Conservation (phyloP, 2,888 invertebrate genomes). For the Agapostemon virescens region DNA sequence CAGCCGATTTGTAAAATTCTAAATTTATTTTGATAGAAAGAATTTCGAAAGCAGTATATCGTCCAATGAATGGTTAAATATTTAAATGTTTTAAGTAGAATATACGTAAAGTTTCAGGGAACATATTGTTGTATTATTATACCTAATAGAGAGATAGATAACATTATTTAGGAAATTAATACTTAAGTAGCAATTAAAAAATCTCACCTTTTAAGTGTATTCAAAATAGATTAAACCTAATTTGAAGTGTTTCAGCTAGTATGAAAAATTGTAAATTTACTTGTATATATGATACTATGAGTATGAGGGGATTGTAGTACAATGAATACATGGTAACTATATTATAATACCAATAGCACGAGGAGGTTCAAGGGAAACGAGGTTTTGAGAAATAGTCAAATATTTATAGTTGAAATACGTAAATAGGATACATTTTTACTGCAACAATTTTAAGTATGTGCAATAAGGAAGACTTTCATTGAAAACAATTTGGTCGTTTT, state of each 20-base stretch:
- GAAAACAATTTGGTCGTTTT: background rate
- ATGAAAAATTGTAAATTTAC: constrained; percentile 1
- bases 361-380: background rate
- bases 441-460: background rate
- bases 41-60: background rate
- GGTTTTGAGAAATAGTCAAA: background rate
- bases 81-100: background rate
- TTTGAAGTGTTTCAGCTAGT: background rate
- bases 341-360: background rate
- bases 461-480: background rate
- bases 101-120: background rate
- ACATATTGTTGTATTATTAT: background rate
- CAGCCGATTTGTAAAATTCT: background rate
- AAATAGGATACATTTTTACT: background rate
- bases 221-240: background rate
- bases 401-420: constrained; percentile 4
- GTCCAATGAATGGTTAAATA: background rate
- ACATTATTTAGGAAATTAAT: background rate
- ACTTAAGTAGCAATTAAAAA: constrained; percentile 3
- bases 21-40: background rate
- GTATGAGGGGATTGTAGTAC: constrained; percentile 36
- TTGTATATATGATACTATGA: constrained; percentile 2
- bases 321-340: constrained; percentile 24
- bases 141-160: background rate
- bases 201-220: background rate